Conservation (phyloP, 2,888 invertebrate genomes). For the Pharmacophagus antenor region DNA sequence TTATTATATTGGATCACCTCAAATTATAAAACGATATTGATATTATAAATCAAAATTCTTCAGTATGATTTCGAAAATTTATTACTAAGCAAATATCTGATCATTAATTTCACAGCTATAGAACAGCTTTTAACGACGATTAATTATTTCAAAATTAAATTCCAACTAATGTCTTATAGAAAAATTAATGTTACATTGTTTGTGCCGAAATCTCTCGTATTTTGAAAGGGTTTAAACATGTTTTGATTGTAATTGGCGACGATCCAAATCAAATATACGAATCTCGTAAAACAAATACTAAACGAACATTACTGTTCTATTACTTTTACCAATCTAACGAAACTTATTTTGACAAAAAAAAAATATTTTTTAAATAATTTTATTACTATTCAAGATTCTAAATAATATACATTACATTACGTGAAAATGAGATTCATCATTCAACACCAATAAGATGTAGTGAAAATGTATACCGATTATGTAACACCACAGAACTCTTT, state of each 20-base stretch:
- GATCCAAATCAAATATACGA: not conserved
- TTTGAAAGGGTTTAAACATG: not conserved
- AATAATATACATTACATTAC: not conserved
- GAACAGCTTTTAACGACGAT: not conserved
- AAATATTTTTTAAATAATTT: not conserved
- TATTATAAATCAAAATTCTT: not conserved
- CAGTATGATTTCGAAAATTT: not conserved
- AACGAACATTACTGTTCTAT: not conserved
- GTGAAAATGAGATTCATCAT: not conserved
- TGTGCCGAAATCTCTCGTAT: not conserved
- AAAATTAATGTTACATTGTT: not conserved
- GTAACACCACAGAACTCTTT: not conserved
- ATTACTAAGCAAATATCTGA: not conserved
- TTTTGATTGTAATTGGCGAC: not conserved
- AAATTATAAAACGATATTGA: not conserved
- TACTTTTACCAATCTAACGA: not conserved
- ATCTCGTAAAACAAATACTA: not conserved
- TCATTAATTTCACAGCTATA: not conserved
- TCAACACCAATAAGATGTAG: not conserved
- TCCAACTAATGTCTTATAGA: not conserved
- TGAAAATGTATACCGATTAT: not conserved
- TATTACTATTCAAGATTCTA: not conserved
- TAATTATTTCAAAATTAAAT: not conserved
- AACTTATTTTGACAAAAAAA: too few species aligned
- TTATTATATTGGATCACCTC: too few species aligned